Percentiles rank a stretch among this genome's conserved stretches.
Conservation (phyloP, 2,888 invertebrate species). For the Syrphus vitripennis region DNA sequence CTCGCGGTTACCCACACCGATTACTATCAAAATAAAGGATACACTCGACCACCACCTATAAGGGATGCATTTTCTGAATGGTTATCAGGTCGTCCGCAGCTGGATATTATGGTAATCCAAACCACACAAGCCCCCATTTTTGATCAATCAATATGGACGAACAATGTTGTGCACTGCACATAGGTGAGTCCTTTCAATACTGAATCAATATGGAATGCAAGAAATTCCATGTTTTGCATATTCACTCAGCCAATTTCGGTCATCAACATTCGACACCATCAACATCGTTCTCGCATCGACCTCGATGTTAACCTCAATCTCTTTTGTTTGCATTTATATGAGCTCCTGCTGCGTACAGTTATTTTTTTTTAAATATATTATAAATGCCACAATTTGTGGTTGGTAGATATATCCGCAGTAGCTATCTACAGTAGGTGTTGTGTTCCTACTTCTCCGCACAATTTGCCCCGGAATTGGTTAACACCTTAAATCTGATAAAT, state of each 20-base stretch:
- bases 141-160: neutral
- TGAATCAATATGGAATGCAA: constrained; percentile 40
- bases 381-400: neutral
- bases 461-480: constrained; percentile 54
- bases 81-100: constrained; percentile 10
- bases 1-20: constrained; percentile 12
- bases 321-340: constrained; percentile 42
- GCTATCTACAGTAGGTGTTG: neutral
- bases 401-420: neutral
- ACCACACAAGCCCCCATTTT: neutral
- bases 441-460: neutral
- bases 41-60: too few species aligned
- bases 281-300: constrained; percentile 1
- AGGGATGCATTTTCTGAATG: neutral
- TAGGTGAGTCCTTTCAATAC: neutral
- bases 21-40: constrained; percentile 6
- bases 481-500: constrained; percentile 64
- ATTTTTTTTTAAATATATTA: neutral
- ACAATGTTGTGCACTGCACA: neutral
- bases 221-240: constrained; percentile 18
- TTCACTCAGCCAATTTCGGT: constrained; percentile 30
- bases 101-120: neutral
- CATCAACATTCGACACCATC: constrained; percentile 16
- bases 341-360: neutral
- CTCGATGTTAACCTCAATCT: constrained; percentile 21